Base-by-base conservation (phyloP, 2,888 invertebrate species). In the Bhutanitis thaidina region DNA sequence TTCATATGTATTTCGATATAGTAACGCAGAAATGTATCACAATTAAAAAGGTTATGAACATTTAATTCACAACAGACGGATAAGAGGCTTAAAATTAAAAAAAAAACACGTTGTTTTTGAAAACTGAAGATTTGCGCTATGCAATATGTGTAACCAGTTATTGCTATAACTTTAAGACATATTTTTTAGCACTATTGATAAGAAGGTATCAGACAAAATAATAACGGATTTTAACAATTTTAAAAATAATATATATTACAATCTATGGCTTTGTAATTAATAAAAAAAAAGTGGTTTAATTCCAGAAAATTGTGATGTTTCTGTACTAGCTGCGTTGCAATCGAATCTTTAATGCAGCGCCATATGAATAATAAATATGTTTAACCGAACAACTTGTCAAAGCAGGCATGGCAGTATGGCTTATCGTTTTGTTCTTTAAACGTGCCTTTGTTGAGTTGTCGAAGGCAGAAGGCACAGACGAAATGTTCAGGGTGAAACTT, bases 401-500 rank as follows among this genome's bases (percentile, higher is more conserved):
- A 99, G 88, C 99, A 99, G 55, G 93, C 92, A 78, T 99, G 99
- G 82, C 99, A 99, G 85, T 99, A 99, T 1, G 99, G 99, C 77
- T 98, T 98, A 71, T 98, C 97, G 77, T 98, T 98, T 77, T 98
- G 98, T 81, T 99, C 99, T 81, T 99, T 99, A 88, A 99, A 99
- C 0, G 99, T 99, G 68, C 99, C 99, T 80, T 99, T 99, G 88
- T 98, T 99, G 62, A 99, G 92, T 78, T 98, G 98, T 73, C 98
- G 95, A 57, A 98, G 91, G 75, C 99, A 99, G 90, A 98, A 99
- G n/a, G 98, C 98, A 90, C 99, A 99, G 7, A 98, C 98, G 78
- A 99, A 99, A 89, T 99, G 99, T 79, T 99, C 99, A 0, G 99
- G 99, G 85, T 99, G 99, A 92, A 98, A 99, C 89, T 99, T 99